Evolutionary conservation across 2,113 vertebrate genomes (phyloP), one percentile per base, ranked within the genome.

Genomic region (Nyctibius bracteatus): DNA sequence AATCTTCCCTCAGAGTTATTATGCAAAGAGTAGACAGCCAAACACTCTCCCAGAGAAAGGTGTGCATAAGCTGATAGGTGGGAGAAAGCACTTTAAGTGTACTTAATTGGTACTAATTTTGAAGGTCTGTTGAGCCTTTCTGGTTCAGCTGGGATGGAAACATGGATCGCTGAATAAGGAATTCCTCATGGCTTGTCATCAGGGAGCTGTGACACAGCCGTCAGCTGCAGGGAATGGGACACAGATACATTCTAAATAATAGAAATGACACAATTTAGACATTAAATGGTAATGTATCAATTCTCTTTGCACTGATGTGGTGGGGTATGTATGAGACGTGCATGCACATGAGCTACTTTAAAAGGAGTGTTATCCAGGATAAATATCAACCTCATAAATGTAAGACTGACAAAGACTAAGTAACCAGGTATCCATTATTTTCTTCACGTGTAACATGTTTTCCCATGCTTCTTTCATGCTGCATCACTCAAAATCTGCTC

Each of bases 401-500:
- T 0, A 16, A 81, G 15, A 20, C 20, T n/a, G 19, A 30, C 5
- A 35, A 37, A 27, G 37, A 35, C 31, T 43, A 51, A 43, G 12
- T 27, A 47, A 44, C 31, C 22, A 28, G 22, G 22, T n/a, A 18
- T 6, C 14, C 28, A 3, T 5, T 14, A 37, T 92, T 72, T 54
- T 17, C 46, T 41, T 35, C 35, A 20, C 0, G 1, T 37, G 5
- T 12, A n/a, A 15, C 11, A 12, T 3, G 0, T 47, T 63, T 51
- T 13, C 27, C 31, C 31, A 8, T 2, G 31, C 31, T 35, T 23
- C 16, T 21, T 47, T 39, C n/a, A 9, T 12, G 21, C 31, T 1
- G 2, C 27, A 43, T 14, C 9, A 6, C 54, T 23, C 23, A 12
- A 66, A 71, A 47, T 44, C 31, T 23, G 20, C 54, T 47, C 44